phyloP scores from a whole-genome alignment of 53 echinoderm and acorn worm genomes.

The Crossaster papposus region DNA sequence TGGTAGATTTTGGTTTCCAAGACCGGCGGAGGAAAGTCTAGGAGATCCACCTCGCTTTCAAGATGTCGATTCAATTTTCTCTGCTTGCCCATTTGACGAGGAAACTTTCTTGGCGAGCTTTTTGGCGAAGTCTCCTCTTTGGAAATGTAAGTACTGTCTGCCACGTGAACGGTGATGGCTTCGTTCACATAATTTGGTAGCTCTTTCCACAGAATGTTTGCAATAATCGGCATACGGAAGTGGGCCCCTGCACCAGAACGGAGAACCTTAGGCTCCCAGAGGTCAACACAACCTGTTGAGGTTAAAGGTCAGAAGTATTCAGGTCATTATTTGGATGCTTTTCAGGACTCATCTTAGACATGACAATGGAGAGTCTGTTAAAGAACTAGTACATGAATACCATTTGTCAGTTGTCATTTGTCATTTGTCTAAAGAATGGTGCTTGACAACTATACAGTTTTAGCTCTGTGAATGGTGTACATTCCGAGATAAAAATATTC shows the following conservation, averaged over 20 bases:
- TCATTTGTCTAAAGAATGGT: too few species aligned
- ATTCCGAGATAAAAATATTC: too few species aligned
- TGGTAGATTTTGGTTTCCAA: slow-evolving; percentile 50
- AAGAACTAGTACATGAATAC: not conserved
- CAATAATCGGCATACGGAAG: slow-evolving; percentile 77
- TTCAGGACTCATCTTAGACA: not conserved
- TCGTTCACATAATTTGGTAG: slow-evolving; percentile 69
- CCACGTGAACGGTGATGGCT: slow-evolving; percentile 68
- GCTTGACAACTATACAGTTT: too few species aligned
- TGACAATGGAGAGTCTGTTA: not conserved
- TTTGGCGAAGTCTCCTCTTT: not conserved
- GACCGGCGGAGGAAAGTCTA: not conserved
- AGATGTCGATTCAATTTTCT: not conserved
- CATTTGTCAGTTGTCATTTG: too few species aligned
- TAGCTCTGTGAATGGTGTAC: too few species aligned
- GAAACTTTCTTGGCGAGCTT: not conserved
- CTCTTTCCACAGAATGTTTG: slow-evolving; percentile 71
- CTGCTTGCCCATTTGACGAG: slow-evolving; percentile 10
- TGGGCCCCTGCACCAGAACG: slow-evolving; percentile 95
- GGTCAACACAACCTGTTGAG: slow-evolving; percentile 85
- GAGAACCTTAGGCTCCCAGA: slow-evolving; percentile 95
- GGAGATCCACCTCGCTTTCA: not conserved
- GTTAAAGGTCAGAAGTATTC: not conserved
- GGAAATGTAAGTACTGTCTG: slow-evolving; percentile 65
- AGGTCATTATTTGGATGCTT: not conserved